Base-by-base conservation (phyloP, 1,140 invertebrate genomes). In the Leucophenga varia region DNA sequence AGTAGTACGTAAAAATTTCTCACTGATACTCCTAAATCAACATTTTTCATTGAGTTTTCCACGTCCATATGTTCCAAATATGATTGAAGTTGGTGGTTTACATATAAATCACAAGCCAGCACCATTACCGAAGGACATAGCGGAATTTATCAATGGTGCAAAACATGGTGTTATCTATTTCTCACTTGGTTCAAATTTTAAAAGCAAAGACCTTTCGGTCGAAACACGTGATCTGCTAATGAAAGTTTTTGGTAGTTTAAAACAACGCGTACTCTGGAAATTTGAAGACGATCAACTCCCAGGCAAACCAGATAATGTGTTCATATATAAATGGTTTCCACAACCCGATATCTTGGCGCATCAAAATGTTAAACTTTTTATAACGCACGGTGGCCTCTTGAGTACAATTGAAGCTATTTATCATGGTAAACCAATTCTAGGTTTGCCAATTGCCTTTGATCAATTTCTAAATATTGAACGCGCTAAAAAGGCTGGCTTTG, bases 261-360 rank as follows among this genome's bases (percentile, higher is more conserved):
- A 81, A 8, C 76, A 82, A 32, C 80, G 76, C 25, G 76, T 86
- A 2, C 49, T 86, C 0, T 85, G 81, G 84, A 86, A 86, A 64
- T 86, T 79, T 77, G 83, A 86, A 59, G 76, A 75, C 2, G 79
- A 81, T 3, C 56, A 63, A 17, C 51, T 83, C 9, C 72, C 77
- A 0, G 63, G 70, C 7, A 76, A 79, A 50, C 76, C 82, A 1
- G 45, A 68, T 0, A 88, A 88, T 74, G 71, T 89, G 0, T 75
- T 81, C 44, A 61, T 83, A 2, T 74, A 65, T 25, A 80, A 80
- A 43, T 88, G 86, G 86, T 58, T 86, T 7, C 85, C 85, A 0
- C 86, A 89, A 59, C 81, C 80, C 44, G 84, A 85, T 52, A 74
- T 87, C 54, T 61, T 87, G 47, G 85, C 79, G 38, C 85, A 87